Evolutionary conservation across 2,888 invertebrate species (phyloP), one percentile per base, ranked within the genome.

Genomic region (Seira sanloemensis): DNA sequence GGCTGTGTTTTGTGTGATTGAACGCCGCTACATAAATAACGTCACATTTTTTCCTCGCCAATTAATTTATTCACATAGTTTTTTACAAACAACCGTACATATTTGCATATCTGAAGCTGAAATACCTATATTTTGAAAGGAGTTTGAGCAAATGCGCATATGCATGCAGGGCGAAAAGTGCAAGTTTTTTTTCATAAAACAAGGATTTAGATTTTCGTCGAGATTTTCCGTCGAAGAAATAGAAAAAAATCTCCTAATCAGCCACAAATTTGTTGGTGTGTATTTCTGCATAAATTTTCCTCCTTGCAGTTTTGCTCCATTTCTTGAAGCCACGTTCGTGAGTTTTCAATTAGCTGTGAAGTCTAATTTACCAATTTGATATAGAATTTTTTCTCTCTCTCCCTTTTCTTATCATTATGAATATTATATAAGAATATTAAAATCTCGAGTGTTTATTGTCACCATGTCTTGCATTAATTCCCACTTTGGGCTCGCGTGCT

Each of bases 271-370:
- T 58, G 12, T 46, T 24, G 16, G 16, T 19, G 26, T n/a, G 16
- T 16, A 21, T 65, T 65, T 65, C 2, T 16, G 18, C 65, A 65
- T 19, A 1, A 12, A 54, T 54, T 23, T 21, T 9, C 18, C 23
- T 65, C 25, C 26, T 37, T 37, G 67, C 12, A 16, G 62, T 7
- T 54, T 76, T 78, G 83, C 73, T 78, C 83, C 78, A 83, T 83
- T 83, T 83, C 82, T 83, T 78, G n/a, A 77, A 82, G 82, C 77
- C 24, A 72, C 4, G 71, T 76, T 54, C 58, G 50, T 78, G 83
- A 78, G 66, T 83, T 76, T 82, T 83, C 83, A 83, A 78, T 83
- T 83, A 83, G 77, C 72, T 81, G 46, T 65, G 68, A 67, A 77
- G 21, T 37, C 37, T 37, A 37, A 37, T 37, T 37, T 37, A 12